These are phyloP conservation scores for Arbacia lixula DNA, from an alignment of 53 echinoderm and acorn worm genomes.

Conservation along the genomic window DNA sequence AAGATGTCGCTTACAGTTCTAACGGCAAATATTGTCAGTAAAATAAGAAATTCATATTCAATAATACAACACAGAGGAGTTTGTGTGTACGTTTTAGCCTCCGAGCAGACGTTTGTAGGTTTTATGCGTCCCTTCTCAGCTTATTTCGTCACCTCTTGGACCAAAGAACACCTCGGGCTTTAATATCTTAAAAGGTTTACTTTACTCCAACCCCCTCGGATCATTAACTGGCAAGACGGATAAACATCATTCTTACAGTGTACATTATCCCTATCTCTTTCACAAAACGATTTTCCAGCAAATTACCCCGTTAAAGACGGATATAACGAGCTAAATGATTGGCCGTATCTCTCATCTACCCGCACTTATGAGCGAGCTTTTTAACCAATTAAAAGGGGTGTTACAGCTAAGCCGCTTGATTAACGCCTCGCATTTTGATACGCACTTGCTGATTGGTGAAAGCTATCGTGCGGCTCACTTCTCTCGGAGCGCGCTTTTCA, in stretches of 20 bases:
- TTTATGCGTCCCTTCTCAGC: too few species aligned
- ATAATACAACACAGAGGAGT: too few species aligned
- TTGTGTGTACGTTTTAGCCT: too few species aligned
- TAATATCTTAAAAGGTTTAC: slow-evolving; percentile 40
- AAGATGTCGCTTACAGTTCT: too few species aligned
- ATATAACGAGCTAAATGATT: slow-evolving; percentile 27
- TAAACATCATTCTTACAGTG: slow-evolving; percentile 13
- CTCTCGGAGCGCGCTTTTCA: neutral
- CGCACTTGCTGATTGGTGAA: slow-evolving; percentile 34
- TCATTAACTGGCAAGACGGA: neutral
- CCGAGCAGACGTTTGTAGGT: too few species aligned
- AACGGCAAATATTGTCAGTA: too few species aligned
- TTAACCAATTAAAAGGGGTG: slow-evolving; percentile 47
- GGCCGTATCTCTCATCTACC: slow-evolving; percentile 29
- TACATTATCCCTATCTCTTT: neutral
- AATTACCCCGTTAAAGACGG: slow-evolving; percentile 17
- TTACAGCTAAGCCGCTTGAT: slow-evolving; percentile 25
- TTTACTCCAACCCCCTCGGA: neutral
- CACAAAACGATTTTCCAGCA: slow-evolving; percentile 45
- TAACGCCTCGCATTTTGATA: slow-evolving; percentile 20
- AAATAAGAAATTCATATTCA: too few species aligned
- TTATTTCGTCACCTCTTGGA: neutral
- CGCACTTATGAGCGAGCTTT: neutral
- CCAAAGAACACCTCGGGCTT: slow-evolving; percentile 14
- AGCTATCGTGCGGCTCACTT: neutral